Conservation (phyloP, 1,140 invertebrate genomes). For the Penaeus chinensis region DNA sequence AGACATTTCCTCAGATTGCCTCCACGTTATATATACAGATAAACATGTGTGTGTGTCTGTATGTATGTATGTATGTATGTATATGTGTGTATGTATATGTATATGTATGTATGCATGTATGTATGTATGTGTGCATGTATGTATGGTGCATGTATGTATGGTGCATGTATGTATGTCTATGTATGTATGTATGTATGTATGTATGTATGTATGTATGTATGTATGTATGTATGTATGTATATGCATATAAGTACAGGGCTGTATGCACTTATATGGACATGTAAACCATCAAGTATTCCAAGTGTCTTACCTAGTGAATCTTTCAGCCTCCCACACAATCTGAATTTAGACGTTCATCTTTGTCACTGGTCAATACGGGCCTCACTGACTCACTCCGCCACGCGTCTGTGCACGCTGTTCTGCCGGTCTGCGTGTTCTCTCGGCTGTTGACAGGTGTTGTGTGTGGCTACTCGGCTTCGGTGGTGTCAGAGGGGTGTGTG, state of each 20-base stretch:
- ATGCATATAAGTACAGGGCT: background rate
- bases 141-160: slow-evolving; percentile 1
- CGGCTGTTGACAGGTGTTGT: too few relatives aligned
- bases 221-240: slow-evolving; percentile 19
- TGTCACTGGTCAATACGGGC: too few relatives aligned
- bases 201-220: slow-evolving; percentile 17
- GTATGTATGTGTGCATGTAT: background rate
- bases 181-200: background rate
- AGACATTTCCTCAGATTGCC: too few relatives aligned
- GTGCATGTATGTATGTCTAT: background rate
- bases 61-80: slow-evolving; percentile 8
- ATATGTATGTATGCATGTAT: slow-evolving; percentile 17
- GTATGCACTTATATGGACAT: background rate
- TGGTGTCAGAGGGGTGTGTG: too few relatives aligned
- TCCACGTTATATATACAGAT: background rate
- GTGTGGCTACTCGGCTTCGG: too few relatives aligned
- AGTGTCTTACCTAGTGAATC: too few relatives aligned
- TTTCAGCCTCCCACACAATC: too few relatives aligned
- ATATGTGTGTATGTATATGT: slow-evolving; percentile 28
- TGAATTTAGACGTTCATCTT: too few relatives aligned
- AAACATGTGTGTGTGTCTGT: background rate
- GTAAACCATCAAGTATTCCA: too few relatives aligned
- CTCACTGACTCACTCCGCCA: too few relatives aligned
- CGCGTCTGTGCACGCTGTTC: too few relatives aligned
- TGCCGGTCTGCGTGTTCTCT: too few relatives aligned